Evolutionary conservation across 1,140 invertebrate species (phyloP), one percentile per base, ranked within the genome.

Genomic region (Holotrichia oblita): DNA sequence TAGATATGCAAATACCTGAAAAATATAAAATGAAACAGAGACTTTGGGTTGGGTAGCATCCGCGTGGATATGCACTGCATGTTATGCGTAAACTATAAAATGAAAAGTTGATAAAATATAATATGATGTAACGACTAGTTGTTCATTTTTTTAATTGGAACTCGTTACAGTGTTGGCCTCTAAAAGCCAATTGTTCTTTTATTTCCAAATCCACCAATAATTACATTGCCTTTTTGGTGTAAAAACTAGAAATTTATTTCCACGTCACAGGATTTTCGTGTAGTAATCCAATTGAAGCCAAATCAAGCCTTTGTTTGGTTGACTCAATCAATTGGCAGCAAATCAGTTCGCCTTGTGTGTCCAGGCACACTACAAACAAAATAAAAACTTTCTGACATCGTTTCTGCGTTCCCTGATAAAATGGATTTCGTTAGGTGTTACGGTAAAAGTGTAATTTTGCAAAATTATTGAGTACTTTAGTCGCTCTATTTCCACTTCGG

Each of bases 201-300:
- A 17, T 17, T n/a, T 55, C 17, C 14, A 55, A 55, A 17, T 55
- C 48, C 48, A 55, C 6, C 14, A 14, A 6, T 55, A 14, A 55
- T 55, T 55, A 55, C n/a, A 4, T 34, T n/a, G 12, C 48, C n/a
- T 55, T 55, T 17, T 55, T 55, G n/a, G n/a, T 17, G 14, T 14
- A 55, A 55, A 55, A 55, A 14, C 48, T 55, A 17, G 17, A 55
- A 55, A 55, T 55, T 55, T 55, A 55, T 55, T 55, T 55, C 48
- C 48, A 17, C 48, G 48, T 14, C 12, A 55, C 48, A 17, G 14
- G 14, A 17, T 55, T 55, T 55, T 55, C 48, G 48, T 14, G 17
- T 55, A 55, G 48, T 55, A 55, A 55, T 55, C 48, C 48, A 55
- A 55, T 55, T 55, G 48, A 17, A 55, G 48, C 48, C 48, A 55